Conservation (phyloP, 2,113 vertebrate species). For the Archocentrus centrarchus region DNA sequence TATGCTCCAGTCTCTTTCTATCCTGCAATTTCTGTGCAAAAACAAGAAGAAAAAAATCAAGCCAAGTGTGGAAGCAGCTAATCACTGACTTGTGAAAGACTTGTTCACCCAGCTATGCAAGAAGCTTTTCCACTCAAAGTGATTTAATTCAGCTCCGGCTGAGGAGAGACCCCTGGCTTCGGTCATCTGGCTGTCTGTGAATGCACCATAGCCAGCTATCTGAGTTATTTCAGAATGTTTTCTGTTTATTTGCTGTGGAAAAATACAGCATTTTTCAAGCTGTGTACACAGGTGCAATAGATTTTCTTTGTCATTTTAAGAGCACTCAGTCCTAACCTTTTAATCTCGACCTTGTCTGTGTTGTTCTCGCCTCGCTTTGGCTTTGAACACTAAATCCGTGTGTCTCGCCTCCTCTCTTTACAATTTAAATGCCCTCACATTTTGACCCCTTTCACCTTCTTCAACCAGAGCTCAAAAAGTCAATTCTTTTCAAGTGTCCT, state of each 20-base stretch:
- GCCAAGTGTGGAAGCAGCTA: neutral
- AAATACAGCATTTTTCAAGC: neutral
- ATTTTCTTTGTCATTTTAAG: slow-evolving; percentile 28
- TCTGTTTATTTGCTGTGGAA: slow-evolving; percentile 1
- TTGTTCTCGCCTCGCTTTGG: neutral
- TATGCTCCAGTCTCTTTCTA: neutral
- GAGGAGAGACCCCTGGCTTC: neutral
- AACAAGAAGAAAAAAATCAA: neutral
- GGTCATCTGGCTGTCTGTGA: slow-evolving; percentile 3
- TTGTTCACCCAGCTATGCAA: slow-evolving; percentile 15
- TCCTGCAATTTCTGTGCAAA: neutral
- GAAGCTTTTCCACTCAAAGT: slow-evolving; percentile 26
- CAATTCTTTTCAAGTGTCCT: neutral
- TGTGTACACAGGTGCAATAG: neutral
- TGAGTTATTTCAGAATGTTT: neutral
- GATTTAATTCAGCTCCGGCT: slow-evolving; percentile 22
- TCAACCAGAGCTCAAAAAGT: neutral
- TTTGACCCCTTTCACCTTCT: neutral
- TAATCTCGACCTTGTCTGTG: neutral
- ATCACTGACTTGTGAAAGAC: slow-evolving; percentile 38
- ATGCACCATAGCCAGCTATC: neutral
- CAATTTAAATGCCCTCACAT: slow-evolving; percentile 1
- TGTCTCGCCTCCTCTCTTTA: slow-evolving; percentile 28
- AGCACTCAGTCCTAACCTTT: slow-evolving; percentile 12
- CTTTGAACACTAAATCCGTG: slow-evolving; percentile 26